Evolutionary conservation across 2,888 invertebrate genomes (phyloP), one percentile per base, ranked within the genome.

Genomic region (Aquatica leii): DNA sequence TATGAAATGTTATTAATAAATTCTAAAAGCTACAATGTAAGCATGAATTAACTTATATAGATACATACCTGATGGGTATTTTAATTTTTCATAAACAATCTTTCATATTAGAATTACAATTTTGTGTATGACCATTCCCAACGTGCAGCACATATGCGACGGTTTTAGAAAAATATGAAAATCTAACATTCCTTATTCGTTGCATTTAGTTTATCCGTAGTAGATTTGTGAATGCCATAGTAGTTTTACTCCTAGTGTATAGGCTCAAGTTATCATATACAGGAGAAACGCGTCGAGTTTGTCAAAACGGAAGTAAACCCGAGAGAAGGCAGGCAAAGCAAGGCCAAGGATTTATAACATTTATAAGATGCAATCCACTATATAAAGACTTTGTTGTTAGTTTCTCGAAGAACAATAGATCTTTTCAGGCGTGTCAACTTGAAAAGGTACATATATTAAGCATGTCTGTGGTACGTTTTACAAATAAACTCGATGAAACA

Each of bases 331-430:
- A 71, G 52, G 65, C 67, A 68, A 63, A 65, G 63, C 68, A 67
- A 70, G 68, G 69, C 75, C 69, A 62, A 69, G 78, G 80, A 80
- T 80, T 80, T 80, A 78, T 78, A 63, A 80, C 78, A 76, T 78
- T 79, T 78, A 77, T 77, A 77, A 79, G 78, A 78, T 75, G 76
- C 78, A 79, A 80, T 81, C 80, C 79, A 80, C 79, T 80, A 77
- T 63, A 63, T 77, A 78, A 78, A 78, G 77, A 78, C 77, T 78
- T 77, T 76, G 76, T 75, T 72, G 74, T 75, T 76, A 75, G 72
- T 75, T 67, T 66, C 72, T 69, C 70, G 72, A 69, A 73, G 76
- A 77, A 80, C 80, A 80, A 80, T 80, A 74, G 77, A 77, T 78
- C 76, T 74, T 71, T 66, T 49, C 74, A 73, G 71, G 73, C 73